Conservation (phyloP, 2,113 vertebrate genomes). For the Oncorhynchus masou region DNA sequence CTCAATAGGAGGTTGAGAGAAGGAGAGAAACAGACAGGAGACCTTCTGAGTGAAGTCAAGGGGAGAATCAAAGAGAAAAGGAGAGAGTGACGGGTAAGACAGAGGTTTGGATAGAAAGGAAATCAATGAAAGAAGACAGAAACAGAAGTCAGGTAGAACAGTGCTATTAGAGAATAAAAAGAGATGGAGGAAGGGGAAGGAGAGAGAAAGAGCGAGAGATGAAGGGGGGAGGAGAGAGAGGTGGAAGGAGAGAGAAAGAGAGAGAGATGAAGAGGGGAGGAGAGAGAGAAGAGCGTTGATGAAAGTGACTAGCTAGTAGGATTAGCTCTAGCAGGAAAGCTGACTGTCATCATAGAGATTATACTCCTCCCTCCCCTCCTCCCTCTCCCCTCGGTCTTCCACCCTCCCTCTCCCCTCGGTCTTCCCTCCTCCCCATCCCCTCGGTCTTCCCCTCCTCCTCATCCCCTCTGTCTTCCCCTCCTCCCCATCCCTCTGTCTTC, state of each 20-base stretch:
- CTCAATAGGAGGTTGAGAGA: not conserved
- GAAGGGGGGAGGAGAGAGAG: not conserved
- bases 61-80: not conserved
- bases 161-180: not conserved
- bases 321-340: constrained; percentile 1
- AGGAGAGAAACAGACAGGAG: no score
- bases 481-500: no score
- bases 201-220: not conserved
- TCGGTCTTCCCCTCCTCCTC: no score
- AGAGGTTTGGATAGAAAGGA: not conserved
- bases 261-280: not conserved
- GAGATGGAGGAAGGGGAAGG: not conserved
- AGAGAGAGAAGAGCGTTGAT: not conserved
- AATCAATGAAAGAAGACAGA: not conserved
- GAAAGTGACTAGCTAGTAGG: not conserved
- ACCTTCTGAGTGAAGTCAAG: no score
- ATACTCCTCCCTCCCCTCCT: not conserved
- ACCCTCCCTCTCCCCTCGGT: no score
- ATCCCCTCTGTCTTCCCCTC: no score
- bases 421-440: no score
- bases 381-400: no score
- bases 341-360: not conserved
- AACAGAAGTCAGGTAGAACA: not conserved
- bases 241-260: no score
- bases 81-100: not conserved